phyloP scores from a whole-genome alignment of 1,140 invertebrate genomes.

The Parapsyche elsis region DNA sequence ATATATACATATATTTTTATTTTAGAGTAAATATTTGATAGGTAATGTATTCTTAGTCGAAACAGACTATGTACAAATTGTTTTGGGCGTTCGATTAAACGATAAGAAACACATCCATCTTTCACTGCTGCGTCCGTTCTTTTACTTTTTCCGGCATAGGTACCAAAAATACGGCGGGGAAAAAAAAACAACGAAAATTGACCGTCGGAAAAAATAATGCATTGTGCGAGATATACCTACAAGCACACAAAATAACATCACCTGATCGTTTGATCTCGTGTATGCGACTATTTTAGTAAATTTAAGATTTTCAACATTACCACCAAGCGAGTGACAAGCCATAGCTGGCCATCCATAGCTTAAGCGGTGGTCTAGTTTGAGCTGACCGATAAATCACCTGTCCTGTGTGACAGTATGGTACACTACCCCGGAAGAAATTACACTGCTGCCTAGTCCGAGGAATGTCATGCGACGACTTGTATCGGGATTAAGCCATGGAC shows the following conservation, averaged over 20 bases:
- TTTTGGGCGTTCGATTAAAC: constrained; percentile 20
- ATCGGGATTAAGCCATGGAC: not conserved
- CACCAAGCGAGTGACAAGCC: too few relatives aligned
- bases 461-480: not conserved
- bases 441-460: not conserved
- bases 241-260: too few relatives aligned
- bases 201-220: not conserved
- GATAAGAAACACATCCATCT: constrained; percentile 27
- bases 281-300: too few relatives aligned
- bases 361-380: too few relatives aligned
- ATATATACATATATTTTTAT: too few relatives aligned
- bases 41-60: not conserved
- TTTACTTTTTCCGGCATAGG: not conserved
- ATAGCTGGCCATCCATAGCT: too few relatives aligned
- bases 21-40: too few relatives aligned
- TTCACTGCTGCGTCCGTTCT: constrained; percentile 3
- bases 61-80: constrained; percentile 4
- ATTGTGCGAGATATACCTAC: not conserved
- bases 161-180: not conserved
- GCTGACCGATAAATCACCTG: constrained; percentile 7
- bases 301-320: too few relatives aligned
- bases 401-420: not conserved
- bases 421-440: constrained; percentile 7
- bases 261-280: too few relatives aligned
- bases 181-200: not conserved